phyloP scores from a whole-genome alignment of 2,888 invertebrate genomes.

The Melieria omissa region DNA sequence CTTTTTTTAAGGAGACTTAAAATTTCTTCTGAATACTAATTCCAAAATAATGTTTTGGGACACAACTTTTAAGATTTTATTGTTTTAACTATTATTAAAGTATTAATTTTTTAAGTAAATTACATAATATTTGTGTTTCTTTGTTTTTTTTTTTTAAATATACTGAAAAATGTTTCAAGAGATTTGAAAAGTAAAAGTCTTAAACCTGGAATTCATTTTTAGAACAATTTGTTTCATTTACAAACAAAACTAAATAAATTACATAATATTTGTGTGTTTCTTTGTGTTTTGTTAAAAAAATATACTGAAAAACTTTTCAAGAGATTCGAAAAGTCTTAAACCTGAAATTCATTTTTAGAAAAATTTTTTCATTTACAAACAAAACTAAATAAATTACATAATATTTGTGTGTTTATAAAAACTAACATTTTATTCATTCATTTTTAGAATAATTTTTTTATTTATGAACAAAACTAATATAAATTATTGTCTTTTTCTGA shows the following conservation, averaged over 20 bases:
- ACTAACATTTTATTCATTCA: too few relatives aligned
- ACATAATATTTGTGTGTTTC: not conserved
- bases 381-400: too few relatives aligned
- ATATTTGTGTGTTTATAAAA: too few relatives aligned
- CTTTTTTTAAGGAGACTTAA: too few relatives aligned
- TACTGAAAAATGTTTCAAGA: not conserved
- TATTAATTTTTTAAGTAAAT: not conserved
- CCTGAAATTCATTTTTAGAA: not conserved
- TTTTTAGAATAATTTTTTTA: not conserved
- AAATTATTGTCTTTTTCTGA: too few relatives aligned
- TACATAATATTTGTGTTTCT: not conserved
- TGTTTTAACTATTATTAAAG: too few relatives aligned
- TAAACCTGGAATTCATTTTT: not conserved
- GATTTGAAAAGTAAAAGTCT: not conserved
- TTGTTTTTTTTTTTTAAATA: not conserved
- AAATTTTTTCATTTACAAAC: too few relatives aligned
- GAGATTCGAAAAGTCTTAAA: not conserved
- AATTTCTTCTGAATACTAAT: too few relatives aligned
- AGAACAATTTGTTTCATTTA: not conserved
- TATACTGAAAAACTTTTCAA: not conserved
- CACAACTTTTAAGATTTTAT: too few relatives aligned
- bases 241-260: not conserved
- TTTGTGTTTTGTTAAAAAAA: not conserved
- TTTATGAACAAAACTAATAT: too few relatives aligned
- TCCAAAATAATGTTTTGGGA: too few relatives aligned